phyloP scores from a whole-genome alignment of 2,888 invertebrate genomes.

The Drosophila seclusa region DNA sequence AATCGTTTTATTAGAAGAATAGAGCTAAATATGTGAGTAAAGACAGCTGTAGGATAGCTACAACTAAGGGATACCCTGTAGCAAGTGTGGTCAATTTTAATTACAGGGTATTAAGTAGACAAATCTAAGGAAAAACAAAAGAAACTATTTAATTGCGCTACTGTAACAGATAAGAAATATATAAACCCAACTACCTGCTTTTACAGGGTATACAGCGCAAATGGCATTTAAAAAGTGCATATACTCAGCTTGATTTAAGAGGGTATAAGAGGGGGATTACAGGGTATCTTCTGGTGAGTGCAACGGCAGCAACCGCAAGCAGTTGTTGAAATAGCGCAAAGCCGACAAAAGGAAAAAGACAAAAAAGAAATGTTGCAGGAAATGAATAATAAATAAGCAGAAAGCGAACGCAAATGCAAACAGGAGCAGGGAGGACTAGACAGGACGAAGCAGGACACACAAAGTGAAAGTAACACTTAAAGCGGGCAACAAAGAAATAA shows the following conservation, averaged over 20 bases:
- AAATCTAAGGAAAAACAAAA: background rate
- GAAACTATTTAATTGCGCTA: background rate
- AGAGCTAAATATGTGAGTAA: background rate
- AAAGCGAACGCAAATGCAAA: slow-evolving; percentile 12
- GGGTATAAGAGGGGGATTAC: background rate
- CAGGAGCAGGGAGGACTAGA: slow-evolving; percentile 4
- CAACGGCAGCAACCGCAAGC: slow-evolving; percentile 31
- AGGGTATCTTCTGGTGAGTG: slow-evolving; percentile 22
- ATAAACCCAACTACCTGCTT: background rate
- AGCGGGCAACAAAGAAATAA: background rate
- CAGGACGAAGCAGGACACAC: background rate
- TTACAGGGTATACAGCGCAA: background rate
- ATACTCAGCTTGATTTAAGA: background rate
- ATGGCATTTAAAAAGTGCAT: background rate
- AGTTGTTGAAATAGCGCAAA: slow-evolving; percentile 49
- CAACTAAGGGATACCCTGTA: background rate
- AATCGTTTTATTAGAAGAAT: background rate
- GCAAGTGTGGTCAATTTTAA: background rate
- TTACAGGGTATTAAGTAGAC: background rate
- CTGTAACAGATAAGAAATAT: background rate
- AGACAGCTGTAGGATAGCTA: background rate
- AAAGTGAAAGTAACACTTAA: slow-evolving; percentile 13
- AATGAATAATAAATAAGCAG: slow-evolving; percentile 68
- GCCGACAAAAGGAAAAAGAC: slow-evolving; percentile 41
- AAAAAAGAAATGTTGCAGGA: slow-evolving; percentile 51